These are phyloP conservation scores for Lagorchestes hirsutus DNA, from an alignment of 2,797 vertebrate genomes.

Conservation along the genomic window DNA sequence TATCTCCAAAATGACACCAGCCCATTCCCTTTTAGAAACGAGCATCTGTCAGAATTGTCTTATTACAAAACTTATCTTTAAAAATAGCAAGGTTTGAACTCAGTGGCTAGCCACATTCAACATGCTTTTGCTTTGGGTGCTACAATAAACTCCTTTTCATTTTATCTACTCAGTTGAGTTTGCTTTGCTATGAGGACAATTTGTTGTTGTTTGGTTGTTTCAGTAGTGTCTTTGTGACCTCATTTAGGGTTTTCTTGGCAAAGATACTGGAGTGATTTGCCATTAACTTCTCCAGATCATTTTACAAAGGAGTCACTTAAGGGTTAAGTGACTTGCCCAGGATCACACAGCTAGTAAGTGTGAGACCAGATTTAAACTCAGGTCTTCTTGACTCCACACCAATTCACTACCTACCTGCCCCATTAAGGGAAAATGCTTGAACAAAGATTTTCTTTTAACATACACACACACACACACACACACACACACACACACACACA, in stretches of 20 bases:
- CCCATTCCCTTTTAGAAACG: background rate
- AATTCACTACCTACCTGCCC: background rate
- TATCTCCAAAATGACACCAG: background rate
- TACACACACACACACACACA: background rate
- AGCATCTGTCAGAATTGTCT: background rate
- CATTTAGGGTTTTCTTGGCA: background rate
- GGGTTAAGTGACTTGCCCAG: background rate
- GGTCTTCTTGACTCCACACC: background rate
- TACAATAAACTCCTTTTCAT: background rate
- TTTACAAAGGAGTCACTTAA: background rate
- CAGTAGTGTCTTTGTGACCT: background rate
- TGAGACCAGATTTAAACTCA: background rate
- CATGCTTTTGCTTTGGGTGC: background rate
- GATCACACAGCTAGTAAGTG: background rate
- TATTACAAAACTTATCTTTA: background rate
- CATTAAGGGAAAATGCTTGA: background rate
- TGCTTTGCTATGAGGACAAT: background rate
- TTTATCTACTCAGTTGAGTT: background rate
- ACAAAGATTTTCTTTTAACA: background rate
- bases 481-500: too few relatives aligned
- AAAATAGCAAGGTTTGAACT: background rate
- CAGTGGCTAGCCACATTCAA: background rate
- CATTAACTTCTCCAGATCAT: background rate
- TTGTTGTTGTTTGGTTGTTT: background rate
- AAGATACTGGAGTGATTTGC: background rate